Conservation (phyloP, 2,797 vertebrate species). For the Podarcis lilfordi region DNA sequence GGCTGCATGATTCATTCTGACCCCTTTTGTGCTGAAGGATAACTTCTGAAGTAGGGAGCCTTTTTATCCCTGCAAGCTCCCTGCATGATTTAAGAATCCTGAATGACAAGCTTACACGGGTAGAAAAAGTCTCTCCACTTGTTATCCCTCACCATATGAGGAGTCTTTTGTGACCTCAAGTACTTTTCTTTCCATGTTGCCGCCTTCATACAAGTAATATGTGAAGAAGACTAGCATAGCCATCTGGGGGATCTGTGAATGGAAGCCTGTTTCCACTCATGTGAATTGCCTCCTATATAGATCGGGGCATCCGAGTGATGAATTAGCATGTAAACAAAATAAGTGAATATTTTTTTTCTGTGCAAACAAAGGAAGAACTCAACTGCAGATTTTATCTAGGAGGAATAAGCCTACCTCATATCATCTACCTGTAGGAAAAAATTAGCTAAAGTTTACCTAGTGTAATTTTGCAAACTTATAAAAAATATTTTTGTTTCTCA, state of each 20-base stretch:
- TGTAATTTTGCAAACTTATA: constrained; percentile 33
- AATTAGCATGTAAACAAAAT: constrained; percentile 33
- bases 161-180: not conserved
- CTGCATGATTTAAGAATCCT: not conserved
- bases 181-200: not conserved
- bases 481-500: constrained; percentile 60
- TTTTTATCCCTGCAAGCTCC: not conserved
- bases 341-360: constrained; percentile 26
- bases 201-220: not conserved
- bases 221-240: not conserved
- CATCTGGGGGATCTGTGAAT: not conserved
- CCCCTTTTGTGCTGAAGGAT: not conserved
- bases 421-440: constrained; percentile 74
- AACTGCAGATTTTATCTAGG: constrained; percentile 66
- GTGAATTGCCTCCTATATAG: not conserved
- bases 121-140: not conserved
- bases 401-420: constrained; percentile 80
- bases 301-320: constrained; percentile 40
- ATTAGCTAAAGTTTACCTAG: constrained; percentile 51
- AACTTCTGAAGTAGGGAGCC: not conserved
- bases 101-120: not conserved
- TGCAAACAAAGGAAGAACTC: not conserved
- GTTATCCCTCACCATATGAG: not conserved
- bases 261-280: not conserved
- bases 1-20: not conserved